Conservation (phyloP, 2,113 vertebrate species). For the Phylloscopus trochiloides region DNA sequence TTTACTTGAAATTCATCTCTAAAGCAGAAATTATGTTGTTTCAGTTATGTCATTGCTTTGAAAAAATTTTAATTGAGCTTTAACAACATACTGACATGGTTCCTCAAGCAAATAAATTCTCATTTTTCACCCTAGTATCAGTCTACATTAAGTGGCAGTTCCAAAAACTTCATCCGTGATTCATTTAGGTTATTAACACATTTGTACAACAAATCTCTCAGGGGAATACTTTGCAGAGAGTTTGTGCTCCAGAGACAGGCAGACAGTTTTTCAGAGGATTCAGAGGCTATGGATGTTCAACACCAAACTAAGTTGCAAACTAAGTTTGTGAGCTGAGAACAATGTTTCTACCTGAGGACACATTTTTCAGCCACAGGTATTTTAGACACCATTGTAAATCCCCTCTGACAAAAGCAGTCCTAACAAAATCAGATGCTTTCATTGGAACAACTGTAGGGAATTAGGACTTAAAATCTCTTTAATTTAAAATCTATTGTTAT, state of each 20-base stretch:
- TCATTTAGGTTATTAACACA: neutral
- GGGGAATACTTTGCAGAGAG: neutral
- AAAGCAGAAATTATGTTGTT: neutral
- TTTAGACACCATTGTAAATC: neutral
- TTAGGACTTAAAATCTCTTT: neutral
- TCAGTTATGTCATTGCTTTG: neutral
- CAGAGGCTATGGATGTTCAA: neutral
- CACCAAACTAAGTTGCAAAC: neutral
- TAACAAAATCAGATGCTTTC: neutral
- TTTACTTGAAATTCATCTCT: neutral
- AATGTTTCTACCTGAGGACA: neutral
- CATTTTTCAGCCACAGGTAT: neutral
- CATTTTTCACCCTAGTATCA: neutral
- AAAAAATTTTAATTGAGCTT: neutral
- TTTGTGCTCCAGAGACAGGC: rapidly evolving
- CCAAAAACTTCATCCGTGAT: neutral
- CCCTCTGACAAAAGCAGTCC: neutral
- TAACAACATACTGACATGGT: neutral
- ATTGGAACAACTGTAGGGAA: neutral
- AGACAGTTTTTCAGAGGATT: neutral
- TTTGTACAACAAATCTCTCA: neutral
- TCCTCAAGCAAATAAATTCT: neutral
- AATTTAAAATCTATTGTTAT: neutral
- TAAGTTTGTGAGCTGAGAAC: neutral
- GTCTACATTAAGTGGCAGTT: neutral